Percentiles rank a stretch among this genome's conserved stretches.
Conservation (phyloP, 2,113 vertebrate species). For the Callospermophilus lateralis region DNA sequence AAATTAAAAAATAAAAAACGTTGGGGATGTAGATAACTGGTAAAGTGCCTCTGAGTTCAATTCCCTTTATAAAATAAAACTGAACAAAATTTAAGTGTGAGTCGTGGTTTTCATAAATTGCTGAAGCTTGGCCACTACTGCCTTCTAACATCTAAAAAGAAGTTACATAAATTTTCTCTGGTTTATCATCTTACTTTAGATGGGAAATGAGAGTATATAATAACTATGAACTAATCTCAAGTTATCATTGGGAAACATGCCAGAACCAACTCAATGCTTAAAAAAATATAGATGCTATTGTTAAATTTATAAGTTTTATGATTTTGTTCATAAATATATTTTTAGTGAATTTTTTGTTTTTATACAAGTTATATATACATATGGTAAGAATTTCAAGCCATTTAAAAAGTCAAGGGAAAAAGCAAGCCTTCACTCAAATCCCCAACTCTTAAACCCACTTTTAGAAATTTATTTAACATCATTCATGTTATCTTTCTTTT, state of each 20-base stretch:
- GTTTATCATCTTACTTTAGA: background rate
- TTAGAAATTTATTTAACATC: background rate
- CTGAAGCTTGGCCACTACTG: background rate
- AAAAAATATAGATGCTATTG: background rate
- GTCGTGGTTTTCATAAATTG: background rate
- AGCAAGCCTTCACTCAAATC: background rate
- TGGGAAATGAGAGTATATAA: background rate
- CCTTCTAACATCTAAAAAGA: background rate
- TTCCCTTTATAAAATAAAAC: no score
- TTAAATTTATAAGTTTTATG: background rate
- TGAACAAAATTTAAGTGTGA: background rate
- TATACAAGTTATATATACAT: background rate
- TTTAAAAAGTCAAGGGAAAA: conserved; percentile 1
- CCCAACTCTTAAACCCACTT: background rate
- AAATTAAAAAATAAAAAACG: no score
- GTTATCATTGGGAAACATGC: background rate
- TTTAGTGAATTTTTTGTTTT: background rate
- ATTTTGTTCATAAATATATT: conserved; percentile 16
- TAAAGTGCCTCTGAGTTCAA: no score
- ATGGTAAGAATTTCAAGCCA: background rate
- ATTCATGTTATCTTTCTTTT: background rate
- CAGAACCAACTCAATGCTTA: background rate
- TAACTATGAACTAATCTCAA: background rate
- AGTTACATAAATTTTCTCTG: background rate
- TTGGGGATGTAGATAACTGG: no score